Evolutionary conservation across 1,140 invertebrate genomes (phyloP).

Genomic region (Sminthurides bifidus): DNA sequence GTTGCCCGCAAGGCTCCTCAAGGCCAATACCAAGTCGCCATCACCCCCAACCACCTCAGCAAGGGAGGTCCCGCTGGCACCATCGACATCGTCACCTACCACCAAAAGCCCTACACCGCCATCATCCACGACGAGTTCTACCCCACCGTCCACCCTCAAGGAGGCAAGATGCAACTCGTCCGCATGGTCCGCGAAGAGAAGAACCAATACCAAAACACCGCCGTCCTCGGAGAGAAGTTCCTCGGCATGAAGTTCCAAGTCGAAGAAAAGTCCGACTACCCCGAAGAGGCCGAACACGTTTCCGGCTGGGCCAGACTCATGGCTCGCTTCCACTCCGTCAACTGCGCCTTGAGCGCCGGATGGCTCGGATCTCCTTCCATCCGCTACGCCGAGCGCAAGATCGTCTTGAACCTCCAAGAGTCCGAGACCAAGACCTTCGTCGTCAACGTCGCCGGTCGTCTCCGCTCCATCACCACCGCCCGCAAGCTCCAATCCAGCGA

Average conservation of each 20-base stretch:
- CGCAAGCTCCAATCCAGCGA: slow-evolving; percentile 4
- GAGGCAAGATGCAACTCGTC: slow-evolving; percentile 25
- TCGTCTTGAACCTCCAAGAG: slow-evolving; percentile 21
- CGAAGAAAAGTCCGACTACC: slow-evolving; percentile 20
- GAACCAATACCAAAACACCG: slow-evolving; percentile 1
- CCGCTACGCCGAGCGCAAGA: slow-evolving; percentile 12
- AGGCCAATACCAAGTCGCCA: slow-evolving; percentile 14
- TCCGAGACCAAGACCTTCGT: slow-evolving; percentile 28
- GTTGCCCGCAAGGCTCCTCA: slow-evolving; percentile 8
- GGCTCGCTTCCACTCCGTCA: slow-evolving; percentile 11
- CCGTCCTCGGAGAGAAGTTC: slow-evolving; percentile 1
- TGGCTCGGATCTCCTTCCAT: slow-evolving; percentile 14
- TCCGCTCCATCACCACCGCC: slow-evolving; percentile 1
- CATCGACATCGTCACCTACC: slow-evolving; percentile 25
- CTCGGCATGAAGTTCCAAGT: slow-evolving; percentile 15
- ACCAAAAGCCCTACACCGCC: slow-evolving; percentile 27
- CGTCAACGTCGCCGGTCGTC: slow-evolving; percentile 17
- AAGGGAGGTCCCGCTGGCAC: slow-evolving; percentile 11
- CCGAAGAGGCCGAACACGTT: slow-evolving; percentile 14
- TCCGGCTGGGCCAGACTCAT: slow-evolving; percentile 19
- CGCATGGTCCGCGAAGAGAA: not conserved
- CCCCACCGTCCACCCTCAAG: slow-evolving; percentile 18
- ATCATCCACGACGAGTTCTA: slow-evolving; percentile 28
- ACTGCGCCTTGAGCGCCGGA: slow-evolving; percentile 12
- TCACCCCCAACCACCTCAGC: slow-evolving; percentile 25